phyloP scores from a whole-genome alignment of 2,888 invertebrate genomes.

The Acrobasis consociella region DNA sequence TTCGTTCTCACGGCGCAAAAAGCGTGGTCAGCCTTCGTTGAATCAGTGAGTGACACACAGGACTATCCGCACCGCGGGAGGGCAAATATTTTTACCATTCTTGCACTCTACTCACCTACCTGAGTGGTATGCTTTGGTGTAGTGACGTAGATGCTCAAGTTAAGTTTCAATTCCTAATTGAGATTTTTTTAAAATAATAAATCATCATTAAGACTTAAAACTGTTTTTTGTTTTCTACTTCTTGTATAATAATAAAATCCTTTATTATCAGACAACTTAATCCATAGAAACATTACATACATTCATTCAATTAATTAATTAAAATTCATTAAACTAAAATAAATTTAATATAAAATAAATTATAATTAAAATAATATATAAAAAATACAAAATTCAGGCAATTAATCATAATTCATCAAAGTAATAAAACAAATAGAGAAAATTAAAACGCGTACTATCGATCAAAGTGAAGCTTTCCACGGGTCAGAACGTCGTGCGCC shows the following conservation, averaged over 20 bases:
- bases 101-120: constrained; percentile 56
- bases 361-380: too few relatives aligned
- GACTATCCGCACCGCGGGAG: constrained; percentile 60
- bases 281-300: too few relatives aligned
- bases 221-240: not conserved
- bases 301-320: too few relatives aligned
- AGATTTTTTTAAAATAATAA: constrained; percentile 5
- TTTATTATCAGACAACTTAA: too few relatives aligned
- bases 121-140: constrained; percentile 42
- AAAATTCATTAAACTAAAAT: too few relatives aligned
- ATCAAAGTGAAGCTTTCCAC: constrained; percentile 8
- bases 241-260: too few relatives aligned
- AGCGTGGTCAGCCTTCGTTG: constrained; percentile 43
- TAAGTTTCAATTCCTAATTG: constrained; percentile 41
- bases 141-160: constrained; percentile 33
- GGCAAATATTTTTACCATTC: constrained; percentile 66
- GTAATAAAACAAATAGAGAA: constrained; percentile 17
- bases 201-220: constrained; percentile 9
- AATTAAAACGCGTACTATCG: constrained; percentile 11
- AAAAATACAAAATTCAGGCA: not conserved
- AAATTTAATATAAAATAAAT: too few relatives aligned
- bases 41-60: constrained; percentile 67
- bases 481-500: constrained; percentile 34
- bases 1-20: constrained; percentile 43
- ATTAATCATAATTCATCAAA: constrained; percentile 6